These are phyloP conservation scores for Caenorhabditis inopinata DNA, from an alignment of 1,140 invertebrate species.

Conservation along the genomic window DNA sequence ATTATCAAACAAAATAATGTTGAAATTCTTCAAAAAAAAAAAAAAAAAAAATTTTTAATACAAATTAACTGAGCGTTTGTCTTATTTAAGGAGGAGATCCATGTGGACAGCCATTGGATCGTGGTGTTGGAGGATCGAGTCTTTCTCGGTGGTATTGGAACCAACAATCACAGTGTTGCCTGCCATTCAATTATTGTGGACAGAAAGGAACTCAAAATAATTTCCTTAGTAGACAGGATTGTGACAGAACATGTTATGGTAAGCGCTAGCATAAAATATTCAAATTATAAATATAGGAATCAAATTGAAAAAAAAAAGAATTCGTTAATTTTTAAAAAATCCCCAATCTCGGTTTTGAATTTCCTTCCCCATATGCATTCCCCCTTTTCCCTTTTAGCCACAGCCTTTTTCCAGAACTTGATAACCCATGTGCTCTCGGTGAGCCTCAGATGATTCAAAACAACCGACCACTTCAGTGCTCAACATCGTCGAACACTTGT, in stretches of 20 bases:
- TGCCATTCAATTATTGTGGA: slow-evolving; percentile 55
- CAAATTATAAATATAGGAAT: slow-evolving; percentile 1
- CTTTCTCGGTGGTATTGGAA: slow-evolving; percentile 64
- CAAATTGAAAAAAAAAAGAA: not conserved
- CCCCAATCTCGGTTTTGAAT: too few species aligned
- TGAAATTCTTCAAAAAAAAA: too few species aligned
- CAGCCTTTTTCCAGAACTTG: slow-evolving; percentile 51
- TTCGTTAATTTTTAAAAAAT: too few species aligned
- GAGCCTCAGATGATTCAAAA: slow-evolving; percentile 47
- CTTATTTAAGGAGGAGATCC: slow-evolving; percentile 60
- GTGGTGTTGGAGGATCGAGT: slow-evolving; percentile 55
- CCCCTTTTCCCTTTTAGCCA: not conserved
- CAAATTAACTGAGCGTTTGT: not conserved
- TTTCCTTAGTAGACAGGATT: slow-evolving; percentile 57
- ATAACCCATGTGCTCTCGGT: slow-evolving; percentile 57
- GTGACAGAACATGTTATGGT: slow-evolving; percentile 59
- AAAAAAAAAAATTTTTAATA: too few species aligned
- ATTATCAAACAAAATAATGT: too few species aligned
- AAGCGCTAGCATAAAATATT: not conserved
- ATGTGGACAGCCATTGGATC: slow-evolving; percentile 62
- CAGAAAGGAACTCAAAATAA: slow-evolving; percentile 66
- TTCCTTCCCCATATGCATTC: not conserved
- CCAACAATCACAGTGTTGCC: slow-evolving; percentile 44
- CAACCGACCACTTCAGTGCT: slow-evolving; percentile 57
- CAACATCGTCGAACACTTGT: slow-evolving; percentile 54